Base-by-base conservation (phyloP, 2,797 vertebrate species). In the Takifugu ocellatus region DNA sequence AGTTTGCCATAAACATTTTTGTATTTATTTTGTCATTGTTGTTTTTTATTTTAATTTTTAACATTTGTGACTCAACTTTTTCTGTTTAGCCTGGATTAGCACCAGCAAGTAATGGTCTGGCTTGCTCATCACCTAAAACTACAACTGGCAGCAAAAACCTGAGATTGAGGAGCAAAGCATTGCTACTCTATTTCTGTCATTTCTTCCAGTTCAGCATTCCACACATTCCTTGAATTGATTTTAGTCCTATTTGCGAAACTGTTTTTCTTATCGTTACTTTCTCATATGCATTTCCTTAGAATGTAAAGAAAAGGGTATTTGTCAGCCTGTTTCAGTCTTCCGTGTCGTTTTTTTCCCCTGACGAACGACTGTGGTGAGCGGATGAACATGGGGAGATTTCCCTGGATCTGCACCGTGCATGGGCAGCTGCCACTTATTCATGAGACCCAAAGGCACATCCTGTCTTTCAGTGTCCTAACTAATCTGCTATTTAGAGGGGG, bases 351-450 rank as follows among this genome's bases (percentile, higher is more conserved):
- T 51, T 56, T 16, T 56, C 21, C 5, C 51, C 12, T 49, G 55
- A 26, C 43, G 36, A n/a, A 59, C 61, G 36, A 56, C 60, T 58
- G 64, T 25, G 48, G 56, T 66, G 54, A 72, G 60, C 63, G 29
- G 63, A 72, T 75, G 65, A 77, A 66, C 72, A 62, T 53, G 64
- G 72, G 65, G 70, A 66, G 70, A 77, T 21, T 74, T 73, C 68
- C 75, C 58, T 47, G 58, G 70, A 78, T 75, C 74, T 24, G 50
- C 59, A 83, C 72, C 72, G 75, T 55, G 56, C 79, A 78, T 70
- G 65, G 80, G 75, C 77, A 79, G 75, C 81, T 84, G 79, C 72
- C 66, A 74, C 71, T 75, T 75, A 79, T 84, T 87, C 72, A 79
- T 78, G 79, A 72, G 66, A 65, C 76, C 56, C 61, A 54, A 60